Percentiles rank a stretch among this genome's conserved stretches.
Conservation (phyloP, 2,888 invertebrate species). For the Cataglyphis albicans region DNA sequence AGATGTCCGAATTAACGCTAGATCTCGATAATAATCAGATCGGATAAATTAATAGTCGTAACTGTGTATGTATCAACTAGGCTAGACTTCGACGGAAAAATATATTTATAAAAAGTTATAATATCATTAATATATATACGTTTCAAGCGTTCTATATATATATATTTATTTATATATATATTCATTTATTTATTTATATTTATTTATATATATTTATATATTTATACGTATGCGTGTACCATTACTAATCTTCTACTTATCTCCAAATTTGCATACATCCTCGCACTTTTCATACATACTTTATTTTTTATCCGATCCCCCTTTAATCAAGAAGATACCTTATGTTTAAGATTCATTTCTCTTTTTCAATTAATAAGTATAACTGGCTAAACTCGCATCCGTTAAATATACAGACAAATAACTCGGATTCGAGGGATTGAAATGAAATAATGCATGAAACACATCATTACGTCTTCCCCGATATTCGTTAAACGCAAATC, state of each 20-base stretch:
- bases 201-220: slow-evolving; percentile 74
- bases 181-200: slow-evolving; percentile 73
- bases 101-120: slow-evolving; percentile 86
- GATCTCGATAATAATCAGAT: slow-evolving; percentile 79
- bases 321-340: slow-evolving; percentile 54
- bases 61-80: slow-evolving; percentile 85
- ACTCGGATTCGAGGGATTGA: slow-evolving; percentile 73
- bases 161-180: slow-evolving; percentile 64
- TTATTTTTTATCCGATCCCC: slow-evolving; percentile 58
- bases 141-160: slow-evolving; percentile 85
- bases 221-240: slow-evolving; percentile 78
- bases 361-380: slow-evolving; percentile 64
- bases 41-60: slow-evolving; percentile 84
- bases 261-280: slow-evolving; percentile 76
- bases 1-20: slow-evolving; percentile 81
- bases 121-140: slow-evolving; percentile 83
- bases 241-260: slow-evolving; percentile 81
- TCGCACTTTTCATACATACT: slow-evolving; percentile 74
- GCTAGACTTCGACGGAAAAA: slow-evolving; percentile 86
- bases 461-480: slow-evolving; percentile 59
- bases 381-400: slow-evolving; percentile 71
- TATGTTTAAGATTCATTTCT: slow-evolving; percentile 58
- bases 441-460: slow-evolving; percentile 79
- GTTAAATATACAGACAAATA: slow-evolving; percentile 76
- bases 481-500: slow-evolving; percentile 53